A percentile compares a stretch with the other conserved stretches of the same genome.
Conservation (phyloP, 2,888 invertebrate species). For the Orthonychiurus folsomi region DNA sequence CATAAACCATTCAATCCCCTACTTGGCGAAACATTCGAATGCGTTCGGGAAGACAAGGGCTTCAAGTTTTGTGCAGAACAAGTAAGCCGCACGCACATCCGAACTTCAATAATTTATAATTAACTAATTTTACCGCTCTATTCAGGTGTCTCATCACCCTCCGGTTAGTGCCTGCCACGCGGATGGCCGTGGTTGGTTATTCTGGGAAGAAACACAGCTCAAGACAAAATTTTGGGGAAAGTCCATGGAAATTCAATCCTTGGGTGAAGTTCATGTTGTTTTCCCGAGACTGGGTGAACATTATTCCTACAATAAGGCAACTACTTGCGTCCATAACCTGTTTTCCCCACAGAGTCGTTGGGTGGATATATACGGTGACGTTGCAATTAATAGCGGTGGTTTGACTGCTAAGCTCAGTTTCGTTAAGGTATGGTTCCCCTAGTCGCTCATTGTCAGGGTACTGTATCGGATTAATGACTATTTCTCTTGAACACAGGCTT, state of each 20-base stretch:
- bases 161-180: slow-evolving; percentile 74
- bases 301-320: slow-evolving; percentile 72
- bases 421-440: slow-evolving; percentile 57
- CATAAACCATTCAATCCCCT: slow-evolving; percentile 79
- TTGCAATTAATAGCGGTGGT: slow-evolving; percentile 56
- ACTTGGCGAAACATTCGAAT: slow-evolving; percentile 73
- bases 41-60: slow-evolving; percentile 64
- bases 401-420: slow-evolving; percentile 69
- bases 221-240: slow-evolving; percentile 86
- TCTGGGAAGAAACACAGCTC: slow-evolving; percentile 74
- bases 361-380: slow-evolving; percentile 79
- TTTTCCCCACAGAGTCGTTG: slow-evolving; percentile 67
- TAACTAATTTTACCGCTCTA: not conserved
- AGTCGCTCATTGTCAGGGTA: not conserved
- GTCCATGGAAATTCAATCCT: slow-evolving; percentile 79
- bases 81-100: slow-evolving; percentile 45
- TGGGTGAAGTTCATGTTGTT: slow-evolving; percentile 47
- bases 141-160: slow-evolving; percentile 72
- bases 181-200: slow-evolving; percentile 63
- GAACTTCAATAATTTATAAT: not conserved
- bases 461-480: not conserved
- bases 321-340: slow-evolving; percentile 75
- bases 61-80: slow-evolving; percentile 72
- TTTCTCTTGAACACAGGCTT: slow-evolving; percentile 49
- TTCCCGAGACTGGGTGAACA: slow-evolving; percentile 57